A percentile compares a stretch with the other conserved stretches of the same genome.
Conservation (phyloP, 2,888 invertebrate genomes). For the Augiades crinisus region DNA sequence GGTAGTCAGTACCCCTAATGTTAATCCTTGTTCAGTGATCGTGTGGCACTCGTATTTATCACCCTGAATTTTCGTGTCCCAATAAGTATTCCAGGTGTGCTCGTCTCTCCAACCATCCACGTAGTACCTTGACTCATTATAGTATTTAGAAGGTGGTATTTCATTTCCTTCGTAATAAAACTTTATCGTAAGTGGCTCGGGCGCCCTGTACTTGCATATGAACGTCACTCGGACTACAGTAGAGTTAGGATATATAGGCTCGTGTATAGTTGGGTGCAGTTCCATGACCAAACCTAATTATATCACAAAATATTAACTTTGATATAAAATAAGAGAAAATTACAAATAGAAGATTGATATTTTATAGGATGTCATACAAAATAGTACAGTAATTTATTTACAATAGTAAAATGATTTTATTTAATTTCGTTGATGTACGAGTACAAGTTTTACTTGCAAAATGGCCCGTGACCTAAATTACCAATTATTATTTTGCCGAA, state of each 20-base stretch:
- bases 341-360: too few species aligned
- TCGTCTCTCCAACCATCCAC: slow-evolving; percentile 63
- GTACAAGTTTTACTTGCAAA: too few species aligned
- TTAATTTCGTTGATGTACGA: too few species aligned
- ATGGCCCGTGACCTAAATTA: too few species aligned
- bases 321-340: too few species aligned
- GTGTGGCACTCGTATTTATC: slow-evolving; percentile 64
- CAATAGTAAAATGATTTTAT: too few species aligned
- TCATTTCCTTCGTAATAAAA: slow-evolving; percentile 56
- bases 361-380: too few species aligned
- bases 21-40: slow-evolving; percentile 54
- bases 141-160: slow-evolving; percentile 47
- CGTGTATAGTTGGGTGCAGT: slow-evolving; percentile 61
- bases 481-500: too few species aligned
- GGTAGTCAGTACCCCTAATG: slow-evolving; percentile 61
- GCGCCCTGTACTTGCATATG: slow-evolving; percentile 67
- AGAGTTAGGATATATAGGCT: slow-evolving; percentile 37
- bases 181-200: slow-evolving; percentile 62
- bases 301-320: slow-evolving; percentile 8
- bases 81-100: slow-evolving; percentile 50
- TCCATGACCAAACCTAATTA: slow-evolving; percentile 67
- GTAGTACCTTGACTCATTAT: slow-evolving; percentile 48
- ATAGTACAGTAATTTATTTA: too few species aligned
- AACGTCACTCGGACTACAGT: slow-evolving; percentile 50
- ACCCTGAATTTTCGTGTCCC: slow-evolving; percentile 53